These are phyloP conservation scores for Ophion costatus DNA, from an alignment of 2,888 invertebrate species.

Conservation along the genomic window DNA sequence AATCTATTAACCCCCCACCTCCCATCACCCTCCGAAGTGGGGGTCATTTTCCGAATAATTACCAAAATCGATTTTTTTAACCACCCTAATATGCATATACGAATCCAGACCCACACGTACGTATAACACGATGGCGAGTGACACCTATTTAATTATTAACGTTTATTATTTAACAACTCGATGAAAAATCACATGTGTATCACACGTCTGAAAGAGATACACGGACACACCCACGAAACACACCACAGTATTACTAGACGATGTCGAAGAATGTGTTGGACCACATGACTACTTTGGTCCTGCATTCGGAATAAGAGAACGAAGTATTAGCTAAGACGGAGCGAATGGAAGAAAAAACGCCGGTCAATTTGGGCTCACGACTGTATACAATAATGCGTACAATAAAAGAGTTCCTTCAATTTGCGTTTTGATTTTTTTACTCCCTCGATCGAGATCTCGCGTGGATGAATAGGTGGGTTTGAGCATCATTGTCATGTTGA, in stretches of 20 bases:
- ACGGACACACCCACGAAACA: conserved; percentile 19
- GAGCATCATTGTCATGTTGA: neutral
- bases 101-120: conserved; percentile 4
- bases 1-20: too few relatives aligned
- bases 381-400: conserved; percentile 76
- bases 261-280: conserved; percentile 54
- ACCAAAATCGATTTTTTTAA: too few relatives aligned
- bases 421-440: conserved; percentile 40
- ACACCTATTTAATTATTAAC: conserved; percentile 76
- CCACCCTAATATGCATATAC: conserved; percentile 73
- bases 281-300: neutral
- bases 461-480: too few relatives aligned
- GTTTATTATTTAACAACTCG: conserved; percentile 74
- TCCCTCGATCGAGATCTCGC: neutral
- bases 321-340: conserved; percentile 24
- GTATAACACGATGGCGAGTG: conserved; percentile 66
- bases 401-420: conserved; percentile 83
- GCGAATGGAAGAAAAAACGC: conserved; percentile 38
- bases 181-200: conserved; percentile 72
- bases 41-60: too few relatives aligned
- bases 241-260: conserved; percentile 81
- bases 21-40: too few relatives aligned
- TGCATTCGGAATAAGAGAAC: neutral
- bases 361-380: conserved; percentile 66
- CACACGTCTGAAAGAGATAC: conserved; percentile 72